Percentiles rank a stretch among this genome's conserved stretches.
phyloP scores from a whole-genome alignment of 2,113 vertebrate species.

The Ciconia boyciana region DNA sequence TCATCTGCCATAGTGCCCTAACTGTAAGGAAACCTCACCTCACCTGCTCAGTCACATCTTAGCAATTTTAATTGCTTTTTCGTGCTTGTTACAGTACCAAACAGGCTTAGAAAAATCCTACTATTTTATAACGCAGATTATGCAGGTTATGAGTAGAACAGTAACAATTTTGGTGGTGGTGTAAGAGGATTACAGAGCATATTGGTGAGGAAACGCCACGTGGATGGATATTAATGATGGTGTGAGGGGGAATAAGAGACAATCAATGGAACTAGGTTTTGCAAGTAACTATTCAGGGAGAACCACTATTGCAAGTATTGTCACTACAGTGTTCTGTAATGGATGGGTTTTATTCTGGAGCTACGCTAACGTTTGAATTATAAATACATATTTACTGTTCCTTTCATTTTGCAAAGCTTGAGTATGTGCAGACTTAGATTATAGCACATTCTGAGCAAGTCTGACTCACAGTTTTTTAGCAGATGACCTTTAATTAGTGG shows the following conservation, averaged over 20 bases:
- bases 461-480: conserved; percentile 45
- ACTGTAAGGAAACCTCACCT: conserved; percentile 57
- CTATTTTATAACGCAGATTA: neutral
- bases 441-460: neutral
- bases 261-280: neutral
- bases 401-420: neutral
- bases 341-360: neutral
- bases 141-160: neutral
- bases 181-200: neutral
- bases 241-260: neutral
- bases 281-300: neutral
- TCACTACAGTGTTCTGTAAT: neutral
- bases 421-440: neutral
- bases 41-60: conserved; percentile 53
- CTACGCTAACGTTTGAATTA: neutral
- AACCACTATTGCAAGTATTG: neutral
- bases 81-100: conserved; percentile 7
- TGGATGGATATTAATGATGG: neutral
- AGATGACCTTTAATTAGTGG: conserved; percentile 74
- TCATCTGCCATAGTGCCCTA: conserved; percentile 52
- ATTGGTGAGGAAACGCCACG: neutral
- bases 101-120: conserved; percentile 13
- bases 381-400: neutral
- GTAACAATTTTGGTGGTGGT: neutral
- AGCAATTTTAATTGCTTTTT: conserved; percentile 66